Conservation (phyloP, 2,113 vertebrate species). For the Smithornis capensis region DNA sequence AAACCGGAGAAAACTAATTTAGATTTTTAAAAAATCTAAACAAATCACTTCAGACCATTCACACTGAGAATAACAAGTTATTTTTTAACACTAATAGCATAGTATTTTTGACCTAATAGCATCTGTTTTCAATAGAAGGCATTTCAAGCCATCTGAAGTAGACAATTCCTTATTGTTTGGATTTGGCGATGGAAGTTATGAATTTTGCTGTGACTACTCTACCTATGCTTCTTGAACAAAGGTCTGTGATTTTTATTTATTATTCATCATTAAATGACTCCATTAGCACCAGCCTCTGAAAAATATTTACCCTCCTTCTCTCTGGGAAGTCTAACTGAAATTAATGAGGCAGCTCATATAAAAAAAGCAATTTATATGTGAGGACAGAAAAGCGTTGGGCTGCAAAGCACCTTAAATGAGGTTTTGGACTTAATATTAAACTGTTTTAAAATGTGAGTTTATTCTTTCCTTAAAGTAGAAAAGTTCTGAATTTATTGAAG, state of each 20-base stretch:
- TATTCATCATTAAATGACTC: slow-evolving; percentile 6
- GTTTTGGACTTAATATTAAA: slow-evolving; percentile 9
- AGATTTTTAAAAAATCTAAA: slow-evolving; percentile 21
- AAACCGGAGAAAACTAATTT: slow-evolving; percentile 60
- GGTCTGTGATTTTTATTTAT: not conserved
- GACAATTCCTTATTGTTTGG: not conserved
- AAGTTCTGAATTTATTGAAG: not conserved
- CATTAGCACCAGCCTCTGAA: slow-evolving; percentile 15
- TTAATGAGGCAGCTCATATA: slow-evolving; percentile 19
- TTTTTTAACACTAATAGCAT: slow-evolving; percentile 21
- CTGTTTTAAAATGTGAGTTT: not conserved
- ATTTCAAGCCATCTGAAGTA: not conserved
- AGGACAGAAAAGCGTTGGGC: not conserved
- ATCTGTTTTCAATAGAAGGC: slow-evolving; percentile 11
- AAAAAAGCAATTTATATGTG: not conserved
- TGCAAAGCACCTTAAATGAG: not conserved
- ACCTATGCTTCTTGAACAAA: not conserved
- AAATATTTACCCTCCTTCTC: slow-evolving; percentile 29
- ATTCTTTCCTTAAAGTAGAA: not conserved
- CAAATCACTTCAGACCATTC: slow-evolving; percentile 26
- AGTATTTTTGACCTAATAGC: not conserved
- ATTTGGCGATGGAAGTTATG: not conserved
- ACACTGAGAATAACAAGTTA: slow-evolving; percentile 25
- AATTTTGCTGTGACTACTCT: not conserved
- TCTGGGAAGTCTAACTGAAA: not conserved